These are phyloP conservation scores for Petrocephalus schoutedeni DNA, from an alignment of 2,797 vertebrate species.

Conservation along the genomic window DNA sequence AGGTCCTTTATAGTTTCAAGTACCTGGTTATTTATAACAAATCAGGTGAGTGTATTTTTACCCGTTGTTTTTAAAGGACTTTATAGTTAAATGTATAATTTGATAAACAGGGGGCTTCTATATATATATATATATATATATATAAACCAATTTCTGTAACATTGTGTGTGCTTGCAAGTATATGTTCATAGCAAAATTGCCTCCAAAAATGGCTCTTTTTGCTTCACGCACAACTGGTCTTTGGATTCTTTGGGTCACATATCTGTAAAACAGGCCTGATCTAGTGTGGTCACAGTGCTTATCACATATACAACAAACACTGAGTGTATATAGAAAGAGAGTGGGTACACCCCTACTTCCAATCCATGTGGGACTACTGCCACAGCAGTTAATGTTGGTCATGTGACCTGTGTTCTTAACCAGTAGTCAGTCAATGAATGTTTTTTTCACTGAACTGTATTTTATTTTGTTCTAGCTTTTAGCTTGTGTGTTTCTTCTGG, in stretches of 20 bases:
- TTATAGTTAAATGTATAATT: not conserved
- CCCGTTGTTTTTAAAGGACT: not conserved
- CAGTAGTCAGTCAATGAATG: not conserved
- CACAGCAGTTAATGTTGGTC: not conserved
- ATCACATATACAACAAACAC: not conserved
- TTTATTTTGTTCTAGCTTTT: not conserved
- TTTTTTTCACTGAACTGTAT: not conserved
- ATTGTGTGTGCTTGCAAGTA: not conserved
- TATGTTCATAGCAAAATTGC: not conserved
- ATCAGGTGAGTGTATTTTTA: not conserved
- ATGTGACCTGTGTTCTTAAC: not conserved
- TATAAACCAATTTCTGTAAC: not conserved
- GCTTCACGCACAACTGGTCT: slow-evolving; percentile 41
- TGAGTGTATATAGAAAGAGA: not conserved
- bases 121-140: too few relatives aligned
- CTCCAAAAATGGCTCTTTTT: not conserved
- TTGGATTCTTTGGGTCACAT: slow-evolving; percentile 67
- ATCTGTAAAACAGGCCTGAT: slow-evolving; percentile 58
- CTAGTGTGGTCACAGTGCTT: slow-evolving; percentile 42
- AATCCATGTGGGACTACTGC: not conserved
- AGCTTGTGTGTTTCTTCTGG: not conserved
- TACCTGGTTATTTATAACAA: slow-evolving; percentile 4
- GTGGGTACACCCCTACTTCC: not conserved
- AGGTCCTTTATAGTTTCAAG: not conserved
- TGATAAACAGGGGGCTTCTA: slow-evolving; percentile 9